These are phyloP conservation scores for Malurus melanocephalus DNA, from an alignment of 2,113 vertebrate species.

Conservation along the genomic window DNA sequence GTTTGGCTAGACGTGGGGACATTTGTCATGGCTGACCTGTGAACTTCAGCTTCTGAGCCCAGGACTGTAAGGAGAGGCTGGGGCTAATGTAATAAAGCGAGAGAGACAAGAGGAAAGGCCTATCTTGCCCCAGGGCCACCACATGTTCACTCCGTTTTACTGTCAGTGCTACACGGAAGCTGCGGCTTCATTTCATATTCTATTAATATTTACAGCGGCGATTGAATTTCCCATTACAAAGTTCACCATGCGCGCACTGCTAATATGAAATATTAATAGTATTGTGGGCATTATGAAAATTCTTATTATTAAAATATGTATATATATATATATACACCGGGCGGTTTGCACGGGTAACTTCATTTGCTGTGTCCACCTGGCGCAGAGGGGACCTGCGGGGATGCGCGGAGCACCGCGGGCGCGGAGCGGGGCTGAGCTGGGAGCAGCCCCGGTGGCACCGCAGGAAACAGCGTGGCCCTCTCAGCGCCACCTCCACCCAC, in stretches of 20 bases:
- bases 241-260: slow-evolving; percentile 67
- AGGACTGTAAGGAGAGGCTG: slow-evolving; percentile 63
- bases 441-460: not conserved
- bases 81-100: slow-evolving; percentile 77
- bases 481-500: not conserved
- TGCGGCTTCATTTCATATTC: slow-evolving; percentile 78
- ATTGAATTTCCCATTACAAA: slow-evolving; percentile 77
- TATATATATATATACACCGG: not conserved
- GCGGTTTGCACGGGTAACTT: slow-evolving; percentile 30
- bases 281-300: slow-evolving; percentile 67
- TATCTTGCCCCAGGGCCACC: slow-evolving; percentile 75
- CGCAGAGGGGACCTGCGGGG: not conserved
- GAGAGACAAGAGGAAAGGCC: slow-evolving; percentile 74
- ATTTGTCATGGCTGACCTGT: slow-evolving; percentile 81
- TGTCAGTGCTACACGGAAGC: slow-evolving; percentile 70
- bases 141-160: slow-evolving; percentile 73
- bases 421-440: not conserved
- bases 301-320: slow-evolving; percentile 21
- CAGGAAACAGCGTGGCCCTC: not conserved
- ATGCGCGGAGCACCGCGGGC: not conserved
- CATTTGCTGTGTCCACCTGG: not conserved
- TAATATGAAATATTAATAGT: slow-evolving; percentile 80
- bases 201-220: slow-evolving; percentile 84
- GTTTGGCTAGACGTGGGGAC: slow-evolving; percentile 76
- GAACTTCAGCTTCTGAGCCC: slow-evolving; percentile 74